Evolutionary conservation across 2,888 invertebrate genomes (phyloP).

Genomic region (Agelastica alni): DNA sequence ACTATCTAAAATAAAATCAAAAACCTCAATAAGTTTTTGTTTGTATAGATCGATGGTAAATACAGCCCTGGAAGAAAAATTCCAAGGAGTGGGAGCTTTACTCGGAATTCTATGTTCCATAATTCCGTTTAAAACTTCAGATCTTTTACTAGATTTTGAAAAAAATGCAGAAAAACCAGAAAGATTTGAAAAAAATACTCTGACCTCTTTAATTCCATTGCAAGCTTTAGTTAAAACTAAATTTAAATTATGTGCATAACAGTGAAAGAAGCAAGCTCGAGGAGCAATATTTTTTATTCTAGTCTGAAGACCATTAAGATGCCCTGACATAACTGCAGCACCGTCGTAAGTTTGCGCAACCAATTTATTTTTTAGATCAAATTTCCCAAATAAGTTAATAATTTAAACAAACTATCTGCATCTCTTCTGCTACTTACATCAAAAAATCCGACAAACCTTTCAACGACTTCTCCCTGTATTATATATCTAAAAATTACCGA

Average conservation of each 20-base stretch:
- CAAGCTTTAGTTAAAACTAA: not conserved
- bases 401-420: constrained; percentile 33
- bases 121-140: not conserved
- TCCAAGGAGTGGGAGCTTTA: not conserved
- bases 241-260: not conserved
- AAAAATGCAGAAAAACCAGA: not conserved
- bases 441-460: constrained; percentile 44
- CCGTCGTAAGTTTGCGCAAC: constrained; percentile 46
- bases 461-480: constrained; percentile 33
- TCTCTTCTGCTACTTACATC: constrained; percentile 41
- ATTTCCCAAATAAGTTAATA: constrained; percentile 39
- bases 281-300: constrained; percentile 26
- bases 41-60: not conserved
- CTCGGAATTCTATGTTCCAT: not conserved
- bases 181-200: not conserved
- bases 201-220: not conserved
- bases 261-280: not conserved
- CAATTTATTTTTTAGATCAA: constrained; percentile 41
- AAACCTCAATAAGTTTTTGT: too few relatives aligned
- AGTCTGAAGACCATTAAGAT: constrained; percentile 44
- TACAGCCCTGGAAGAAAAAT: not conserved
- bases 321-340: constrained; percentile 40
- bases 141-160: not conserved
- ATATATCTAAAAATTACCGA: constrained; percentile 44
- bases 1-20: too few relatives aligned